These are phyloP conservation scores for Chionodraco myersi DNA, from an alignment of 2,113 vertebrate species.

Conservation along the genomic window DNA sequence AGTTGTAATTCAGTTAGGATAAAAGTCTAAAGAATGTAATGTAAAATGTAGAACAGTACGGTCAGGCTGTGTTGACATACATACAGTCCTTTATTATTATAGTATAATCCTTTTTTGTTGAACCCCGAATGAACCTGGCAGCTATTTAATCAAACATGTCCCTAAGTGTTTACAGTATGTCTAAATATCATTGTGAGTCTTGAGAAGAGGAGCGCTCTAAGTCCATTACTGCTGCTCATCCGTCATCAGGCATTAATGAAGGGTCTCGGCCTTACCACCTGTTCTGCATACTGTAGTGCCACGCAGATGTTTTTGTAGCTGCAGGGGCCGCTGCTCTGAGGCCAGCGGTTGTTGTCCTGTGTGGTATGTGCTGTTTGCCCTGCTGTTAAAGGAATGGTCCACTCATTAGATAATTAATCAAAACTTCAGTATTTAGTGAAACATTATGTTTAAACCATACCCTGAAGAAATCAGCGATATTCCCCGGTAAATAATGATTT, in stretches of 20 bases:
- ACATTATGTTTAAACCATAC: no score
- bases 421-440: no score
- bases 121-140: background rate
- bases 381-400: background rate
- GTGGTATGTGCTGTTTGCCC: constrained; percentile 8
- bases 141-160: background rate
- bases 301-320: constrained; percentile 66
- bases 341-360: constrained; percentile 25
- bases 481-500: no score
- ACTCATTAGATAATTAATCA: no score
- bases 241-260: constrained; percentile 72
- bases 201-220: constrained; percentile 8
- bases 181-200: constrained; percentile 13
- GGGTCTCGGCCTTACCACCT: constrained; percentile 62
- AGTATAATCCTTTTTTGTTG: background rate
- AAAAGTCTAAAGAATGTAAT: background rate
- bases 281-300: constrained; percentile 45
- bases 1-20: background rate
- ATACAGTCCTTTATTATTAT: background rate
- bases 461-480: no score
- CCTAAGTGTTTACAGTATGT: background rate
- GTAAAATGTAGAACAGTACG: background rate
- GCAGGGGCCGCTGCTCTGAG: constrained; percentile 33
- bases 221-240: constrained; percentile 44
- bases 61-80: background rate